phyloP scores from a whole-genome alignment of 2,797 vertebrate genomes.

The Cottoperca gobio region DNA sequence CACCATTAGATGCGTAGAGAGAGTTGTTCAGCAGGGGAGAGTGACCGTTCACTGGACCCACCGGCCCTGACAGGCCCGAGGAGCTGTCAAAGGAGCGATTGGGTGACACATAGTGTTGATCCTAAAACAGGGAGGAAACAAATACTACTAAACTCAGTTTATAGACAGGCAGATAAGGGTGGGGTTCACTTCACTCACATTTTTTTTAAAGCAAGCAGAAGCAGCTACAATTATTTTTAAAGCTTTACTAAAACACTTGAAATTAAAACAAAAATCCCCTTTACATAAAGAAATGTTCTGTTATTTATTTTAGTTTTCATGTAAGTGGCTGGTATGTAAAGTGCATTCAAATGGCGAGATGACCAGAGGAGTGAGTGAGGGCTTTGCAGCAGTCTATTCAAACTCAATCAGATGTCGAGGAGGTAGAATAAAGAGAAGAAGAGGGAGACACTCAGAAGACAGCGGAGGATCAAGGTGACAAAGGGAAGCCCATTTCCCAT shows the following conservation, averaged over 20 bases:
- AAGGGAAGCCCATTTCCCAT: slow-evolving; percentile 62
- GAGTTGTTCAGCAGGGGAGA: slow-evolving; percentile 48
- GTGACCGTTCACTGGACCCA: slow-evolving; percentile 54
- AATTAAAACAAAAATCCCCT: no score
- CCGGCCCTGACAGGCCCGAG: slow-evolving; percentile 41
- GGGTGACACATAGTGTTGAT: slow-evolving; percentile 64
- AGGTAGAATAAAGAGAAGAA: slow-evolving; percentile 11
- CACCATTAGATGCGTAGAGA: slow-evolving; percentile 66
- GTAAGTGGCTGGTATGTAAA: no score
- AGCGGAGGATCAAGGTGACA: slow-evolving; percentile 36
- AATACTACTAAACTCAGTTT: background rate
- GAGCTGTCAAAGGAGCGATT: slow-evolving; percentile 75
- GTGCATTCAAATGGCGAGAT: slow-evolving; percentile 27
- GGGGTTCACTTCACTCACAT: background rate
- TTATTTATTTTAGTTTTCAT: no score
- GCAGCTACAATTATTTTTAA: background rate
- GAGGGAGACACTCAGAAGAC: slow-evolving; percentile 21
- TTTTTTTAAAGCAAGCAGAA: background rate
- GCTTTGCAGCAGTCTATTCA: slow-evolving; percentile 35
- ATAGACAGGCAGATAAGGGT: background rate
- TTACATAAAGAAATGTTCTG: background rate
- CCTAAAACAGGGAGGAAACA: slow-evolving; percentile 50
- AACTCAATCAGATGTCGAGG: slow-evolving; percentile 33
- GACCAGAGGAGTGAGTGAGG: slow-evolving; percentile 2
- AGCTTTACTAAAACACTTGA: background rate